Conservation (phyloP, 2,113 vertebrate species). For the Oncorhynchus clarkii region DNA sequence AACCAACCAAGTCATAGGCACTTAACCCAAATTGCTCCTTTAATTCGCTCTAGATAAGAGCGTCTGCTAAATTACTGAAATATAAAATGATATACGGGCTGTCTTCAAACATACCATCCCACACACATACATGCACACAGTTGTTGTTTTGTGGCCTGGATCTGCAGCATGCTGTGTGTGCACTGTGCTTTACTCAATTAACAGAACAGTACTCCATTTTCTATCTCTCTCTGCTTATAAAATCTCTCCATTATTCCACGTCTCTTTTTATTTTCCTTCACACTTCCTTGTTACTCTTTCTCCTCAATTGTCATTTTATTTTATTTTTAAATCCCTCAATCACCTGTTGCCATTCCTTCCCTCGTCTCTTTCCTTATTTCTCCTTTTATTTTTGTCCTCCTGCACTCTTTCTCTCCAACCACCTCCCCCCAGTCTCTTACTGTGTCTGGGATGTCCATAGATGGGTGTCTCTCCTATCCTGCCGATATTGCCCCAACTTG, state of each 20-base stretch:
- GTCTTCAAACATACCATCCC: neutral
- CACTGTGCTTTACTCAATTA: neutral
- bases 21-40: too few species aligned
- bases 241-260: too few species aligned
- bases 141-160: neutral
- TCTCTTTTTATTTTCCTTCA: neutral
- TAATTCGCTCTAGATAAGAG: too few species aligned
- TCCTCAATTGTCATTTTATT: too few species aligned
- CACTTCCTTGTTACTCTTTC: neutral
- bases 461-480: slow-evolving; percentile 43
- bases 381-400: slow-evolving; percentile 34
- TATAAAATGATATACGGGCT: too few species aligned
- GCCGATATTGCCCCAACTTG: slow-evolving; percentile 44
- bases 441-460: slow-evolving; percentile 39
- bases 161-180: slow-evolving; percentile 11
- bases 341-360: slow-evolving; percentile 5
- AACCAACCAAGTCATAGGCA: too few species aligned
- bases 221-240: neutral
- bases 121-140: neutral
- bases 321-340: neutral
- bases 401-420: neutral
- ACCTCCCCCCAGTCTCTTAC: slow-evolving; percentile 52
- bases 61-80: too few species aligned
- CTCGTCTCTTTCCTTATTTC: slow-evolving; percentile 41
- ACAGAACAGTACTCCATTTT: neutral